These are phyloP conservation scores for Ceratosolen fusciceps DNA, from an alignment of 1,140 invertebrate species.

Conservation along the genomic window DNA sequence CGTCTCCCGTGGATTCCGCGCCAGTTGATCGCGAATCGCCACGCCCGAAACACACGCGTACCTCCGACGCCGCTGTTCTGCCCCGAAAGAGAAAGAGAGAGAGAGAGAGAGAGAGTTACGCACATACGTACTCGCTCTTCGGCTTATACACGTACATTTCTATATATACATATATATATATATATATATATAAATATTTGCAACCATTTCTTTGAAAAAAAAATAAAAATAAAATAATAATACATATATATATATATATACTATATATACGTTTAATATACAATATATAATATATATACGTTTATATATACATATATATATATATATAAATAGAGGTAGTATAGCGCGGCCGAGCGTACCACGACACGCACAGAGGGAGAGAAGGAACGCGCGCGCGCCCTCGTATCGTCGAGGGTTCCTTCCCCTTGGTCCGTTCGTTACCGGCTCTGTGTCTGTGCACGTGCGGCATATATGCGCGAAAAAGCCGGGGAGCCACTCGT, in stretches of 20 bases:
- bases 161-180: slow-evolving; percentile 9
- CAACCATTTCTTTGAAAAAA: background rate
- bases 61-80: background rate
- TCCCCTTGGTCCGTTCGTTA: background rate
- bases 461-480: slow-evolving; percentile 8
- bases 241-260: too few species aligned
- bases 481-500: slow-evolving; percentile 42
- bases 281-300: too few species aligned
- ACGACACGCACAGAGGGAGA: background rate
- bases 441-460: slow-evolving; percentile 1
- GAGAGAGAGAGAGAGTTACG: background rate
- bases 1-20: slow-evolving; percentile 56
- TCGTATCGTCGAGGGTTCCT: too few species aligned
- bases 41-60: slow-evolving; percentile 62
- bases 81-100: slow-evolving; percentile 38
- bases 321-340: background rate
- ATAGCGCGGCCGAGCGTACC: too few species aligned
- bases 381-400: background rate
- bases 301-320: too few species aligned
- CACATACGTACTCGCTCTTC: background rate
- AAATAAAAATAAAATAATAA: too few species aligned
- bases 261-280: too few species aligned
- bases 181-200: slow-evolving; percentile 16
- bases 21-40: slow-evolving; percentile 70
- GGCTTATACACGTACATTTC: background rate